phyloP scores from a whole-genome alignment of 2,113 vertebrate genomes.

The Salvator merianae region DNA sequence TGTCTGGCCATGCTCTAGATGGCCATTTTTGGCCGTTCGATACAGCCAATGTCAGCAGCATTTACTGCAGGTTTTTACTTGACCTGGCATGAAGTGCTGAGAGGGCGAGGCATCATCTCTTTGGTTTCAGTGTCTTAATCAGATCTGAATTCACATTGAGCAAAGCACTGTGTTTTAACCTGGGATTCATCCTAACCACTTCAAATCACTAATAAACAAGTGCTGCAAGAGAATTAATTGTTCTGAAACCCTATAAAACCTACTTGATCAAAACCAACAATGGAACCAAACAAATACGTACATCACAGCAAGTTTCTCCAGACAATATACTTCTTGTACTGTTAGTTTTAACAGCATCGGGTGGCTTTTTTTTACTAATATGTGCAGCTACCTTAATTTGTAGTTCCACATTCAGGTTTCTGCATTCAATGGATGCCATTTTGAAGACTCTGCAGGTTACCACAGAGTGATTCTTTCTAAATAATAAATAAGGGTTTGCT shows the following conservation, averaged over 20 bases:
- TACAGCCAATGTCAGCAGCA: too few relatives aligned
- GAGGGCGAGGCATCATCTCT: too few relatives aligned
- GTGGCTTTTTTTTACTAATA: conserved; percentile 14
- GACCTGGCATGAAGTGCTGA: too few relatives aligned
- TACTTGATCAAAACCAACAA: neutral
- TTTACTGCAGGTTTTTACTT: too few relatives aligned
- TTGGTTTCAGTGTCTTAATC: too few relatives aligned
- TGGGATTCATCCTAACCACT: too few relatives aligned
- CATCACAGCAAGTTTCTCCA: neutral
- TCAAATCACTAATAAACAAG: neutral
- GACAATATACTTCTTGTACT: neutral
- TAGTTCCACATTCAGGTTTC: conserved; percentile 45
- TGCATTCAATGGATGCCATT: conserved; percentile 10
- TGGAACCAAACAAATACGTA: neutral
- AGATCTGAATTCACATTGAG: too few relatives aligned
- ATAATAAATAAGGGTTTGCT: conserved; percentile 60
- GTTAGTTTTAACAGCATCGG: neutral
- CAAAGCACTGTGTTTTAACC: too few relatives aligned
- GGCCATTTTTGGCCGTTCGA: too few relatives aligned
- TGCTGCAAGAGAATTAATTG: neutral
- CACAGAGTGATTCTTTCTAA: conserved; percentile 45
- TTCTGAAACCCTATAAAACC: neutral
- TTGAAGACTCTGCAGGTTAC: conserved; percentile 39
- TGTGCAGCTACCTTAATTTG: conserved; percentile 24
- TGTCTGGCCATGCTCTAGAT: too few relatives aligned